A percentile compares a stretch with the other conserved stretches of the same genome.
Conservation (phyloP, 2,113 vertebrate species). For the Eulemur macaco region DNA sequence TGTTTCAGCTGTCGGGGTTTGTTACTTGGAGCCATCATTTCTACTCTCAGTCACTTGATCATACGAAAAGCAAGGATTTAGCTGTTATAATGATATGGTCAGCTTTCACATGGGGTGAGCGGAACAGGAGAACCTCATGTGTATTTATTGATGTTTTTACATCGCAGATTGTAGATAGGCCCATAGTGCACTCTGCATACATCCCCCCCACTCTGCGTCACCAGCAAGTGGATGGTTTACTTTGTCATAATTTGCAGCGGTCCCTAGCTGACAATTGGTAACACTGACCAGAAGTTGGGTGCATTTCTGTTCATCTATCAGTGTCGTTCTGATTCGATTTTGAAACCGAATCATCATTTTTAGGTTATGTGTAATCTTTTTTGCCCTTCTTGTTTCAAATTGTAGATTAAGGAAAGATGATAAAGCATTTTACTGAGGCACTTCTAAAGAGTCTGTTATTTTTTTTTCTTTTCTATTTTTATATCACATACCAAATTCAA, state of each 20-base stretch:
- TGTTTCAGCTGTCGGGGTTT: background rate
- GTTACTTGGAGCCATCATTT: background rate
- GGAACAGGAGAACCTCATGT: background rate
- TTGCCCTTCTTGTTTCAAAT: background rate
- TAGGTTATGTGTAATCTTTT: background rate
- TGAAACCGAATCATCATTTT: background rate
- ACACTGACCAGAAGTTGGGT: background rate
- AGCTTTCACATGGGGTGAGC: background rate
- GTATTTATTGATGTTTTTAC: background rate
- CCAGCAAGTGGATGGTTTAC: background rate
- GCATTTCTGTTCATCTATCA: background rate
- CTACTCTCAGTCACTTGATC: background rate
- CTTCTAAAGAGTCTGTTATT: background rate
- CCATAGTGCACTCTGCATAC: background rate
- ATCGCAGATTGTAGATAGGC: background rate
- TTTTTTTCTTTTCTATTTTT: background rate
- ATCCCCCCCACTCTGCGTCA: fast-evolving
- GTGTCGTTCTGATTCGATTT: background rate
- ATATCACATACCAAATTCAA: background rate
- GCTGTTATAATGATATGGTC: background rate
- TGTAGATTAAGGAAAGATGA: background rate
- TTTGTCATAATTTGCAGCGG: background rate
- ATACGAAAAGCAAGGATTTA: background rate
- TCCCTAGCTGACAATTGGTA: background rate
- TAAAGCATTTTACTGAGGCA: background rate